These are phyloP conservation scores for Heterodera carotae DNA, from an alignment of 1,140 invertebrate species.

Conservation along the genomic window DNA sequence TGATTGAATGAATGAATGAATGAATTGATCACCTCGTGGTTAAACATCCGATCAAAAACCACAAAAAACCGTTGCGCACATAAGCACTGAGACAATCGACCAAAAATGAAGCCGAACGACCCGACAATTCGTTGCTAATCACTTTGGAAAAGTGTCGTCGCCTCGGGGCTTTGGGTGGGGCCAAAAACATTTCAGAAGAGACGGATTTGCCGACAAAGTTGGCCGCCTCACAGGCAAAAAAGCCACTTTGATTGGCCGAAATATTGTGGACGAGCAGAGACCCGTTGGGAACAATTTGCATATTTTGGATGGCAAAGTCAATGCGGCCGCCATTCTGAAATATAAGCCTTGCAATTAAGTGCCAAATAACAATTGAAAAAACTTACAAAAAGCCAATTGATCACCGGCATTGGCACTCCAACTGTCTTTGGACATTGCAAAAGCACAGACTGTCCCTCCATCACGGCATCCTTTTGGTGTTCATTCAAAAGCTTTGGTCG, in stretches of 20 bases:
- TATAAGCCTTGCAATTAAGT: too few relatives aligned
- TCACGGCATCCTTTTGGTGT: neutral
- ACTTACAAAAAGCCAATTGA: conserved; percentile 20
- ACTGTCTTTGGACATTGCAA: conserved; percentile 14
- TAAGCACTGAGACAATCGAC: conserved; percentile 28
- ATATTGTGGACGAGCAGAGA: conserved; percentile 29
- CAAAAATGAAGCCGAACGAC: conserved; percentile 9
- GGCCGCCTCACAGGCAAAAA: conserved; percentile 21
- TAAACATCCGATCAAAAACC: conserved; percentile 26
- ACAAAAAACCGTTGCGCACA: conserved; percentile 25
- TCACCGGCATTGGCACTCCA: conserved; percentile 20
- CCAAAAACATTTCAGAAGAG: conserved; percentile 9
- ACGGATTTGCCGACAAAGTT: conserved; percentile 22
- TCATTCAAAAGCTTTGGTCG: neutral
- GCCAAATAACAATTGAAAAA: neutral
- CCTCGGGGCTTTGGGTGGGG: neutral
- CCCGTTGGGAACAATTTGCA: conserved; percentile 26
- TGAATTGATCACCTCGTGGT: conserved; percentile 20
- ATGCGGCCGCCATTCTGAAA: conserved; percentile 23
- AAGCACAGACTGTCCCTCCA: conserved; percentile 7
- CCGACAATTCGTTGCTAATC: neutral
- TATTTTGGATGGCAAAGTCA: conserved; percentile 20
- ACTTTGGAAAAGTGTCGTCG: neutral
- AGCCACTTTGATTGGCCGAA: conserved; percentile 23
- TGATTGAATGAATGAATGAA: neutral